Evolutionary conservation across 2,888 invertebrate species (phyloP), one percentile per base, ranked within the genome.

Genomic region (Phyllotreta striolata): DNA sequence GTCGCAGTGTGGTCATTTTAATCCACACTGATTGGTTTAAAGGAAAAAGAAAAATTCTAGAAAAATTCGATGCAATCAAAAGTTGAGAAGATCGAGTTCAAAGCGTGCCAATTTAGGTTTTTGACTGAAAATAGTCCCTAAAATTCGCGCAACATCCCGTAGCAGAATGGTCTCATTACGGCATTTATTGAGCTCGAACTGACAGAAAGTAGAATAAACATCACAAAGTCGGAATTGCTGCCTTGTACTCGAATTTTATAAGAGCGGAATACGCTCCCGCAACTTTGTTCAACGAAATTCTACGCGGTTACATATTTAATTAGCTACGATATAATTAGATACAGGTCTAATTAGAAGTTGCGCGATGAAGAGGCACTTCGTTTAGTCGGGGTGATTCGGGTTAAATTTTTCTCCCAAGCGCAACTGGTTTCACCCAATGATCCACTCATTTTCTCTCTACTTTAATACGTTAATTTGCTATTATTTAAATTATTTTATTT

Each of bases 331-430:
- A 79, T 79, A 79, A 79, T 79, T 79, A 79, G 78, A 79, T 79
- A 78, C 79, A 79, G 78, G 77, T 78, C 79, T 80, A 80, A 80
- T 80, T 80, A 80, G 78, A 78, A 79, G 80, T 83, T 83, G 73
- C 83, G 81, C 83, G 81, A 82, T 81, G 82, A 82, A 79, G 79
- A 73, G 73, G 74, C 75, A 71, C 75, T 76, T 76, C 74, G 72
- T 73, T 74, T 74, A 74, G 75, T 6, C 44, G 7, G 14, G 44
- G 14, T 2, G 44, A 44, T 7, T 44, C 44, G 10, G 7, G 44
- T 10, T 24, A 14, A 47, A 24, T 47, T 47, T 47, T 14, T 13
- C 14, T 24, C 24, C 1, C 73, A 72, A 70, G 58, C 14, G 39
- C 54, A 39, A 39, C 39, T 40, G 8, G 34, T n/a, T 35, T 10